Percentiles rank a stretch among this genome's conserved stretches.
Evolutionary conservation across 2,797 vertebrate species (phyloP).

Genomic region (Vireo griseus): DNA sequence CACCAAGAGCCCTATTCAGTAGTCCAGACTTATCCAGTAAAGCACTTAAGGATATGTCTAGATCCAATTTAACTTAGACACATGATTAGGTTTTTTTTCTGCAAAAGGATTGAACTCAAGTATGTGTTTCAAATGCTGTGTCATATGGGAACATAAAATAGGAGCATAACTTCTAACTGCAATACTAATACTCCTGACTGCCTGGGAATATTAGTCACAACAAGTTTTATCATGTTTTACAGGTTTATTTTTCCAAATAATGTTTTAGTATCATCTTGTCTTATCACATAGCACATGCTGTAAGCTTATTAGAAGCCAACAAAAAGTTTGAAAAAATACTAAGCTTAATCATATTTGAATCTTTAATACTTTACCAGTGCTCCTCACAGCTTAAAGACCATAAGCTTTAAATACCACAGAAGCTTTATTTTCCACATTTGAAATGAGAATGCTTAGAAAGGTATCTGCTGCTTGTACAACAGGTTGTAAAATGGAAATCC

Average conservation of each 20-base stretch:
- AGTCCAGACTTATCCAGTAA: background rate
- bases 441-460: constrained; percentile 30
- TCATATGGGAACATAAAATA: background rate
- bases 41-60: background rate
- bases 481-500: constrained; percentile 13
- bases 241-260: constrained; percentile 27
- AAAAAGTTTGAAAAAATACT: constrained; percentile 48
- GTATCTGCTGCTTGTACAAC: background rate
- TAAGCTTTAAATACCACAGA: constrained; percentile 48
- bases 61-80: background rate
- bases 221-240: constrained; percentile 20
- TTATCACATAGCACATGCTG: constrained; percentile 22
- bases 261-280: constrained; percentile 9
- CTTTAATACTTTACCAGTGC: constrained; percentile 40
- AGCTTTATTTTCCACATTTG: background rate
- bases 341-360: constrained; percentile 58
- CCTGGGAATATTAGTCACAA: background rate
- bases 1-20: background rate
- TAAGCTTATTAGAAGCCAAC: constrained; percentile 51
- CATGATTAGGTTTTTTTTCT: background rate
- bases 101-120: background rate
- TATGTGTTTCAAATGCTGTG: background rate
- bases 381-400: constrained; percentile 44
- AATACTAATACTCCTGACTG: background rate
- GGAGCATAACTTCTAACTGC: background rate